phyloP scores from a whole-genome alignment of 2,888 invertebrate species.

The Tineola bisselliella region DNA sequence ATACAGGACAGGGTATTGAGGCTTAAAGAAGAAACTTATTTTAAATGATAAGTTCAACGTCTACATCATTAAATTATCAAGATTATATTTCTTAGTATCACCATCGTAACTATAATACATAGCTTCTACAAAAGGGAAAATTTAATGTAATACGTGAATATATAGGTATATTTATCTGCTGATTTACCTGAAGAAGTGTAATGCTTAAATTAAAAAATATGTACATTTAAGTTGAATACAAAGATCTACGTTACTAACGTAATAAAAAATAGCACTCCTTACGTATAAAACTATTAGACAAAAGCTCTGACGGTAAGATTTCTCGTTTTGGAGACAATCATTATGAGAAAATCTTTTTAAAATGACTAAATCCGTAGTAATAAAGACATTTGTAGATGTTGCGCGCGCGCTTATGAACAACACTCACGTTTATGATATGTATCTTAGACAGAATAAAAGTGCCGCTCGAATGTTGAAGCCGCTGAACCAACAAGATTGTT shows the following conservation, averaged over 20 bases:
- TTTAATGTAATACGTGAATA: too few species aligned
- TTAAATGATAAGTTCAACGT: background rate
- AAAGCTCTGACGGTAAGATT: conserved; percentile 58
- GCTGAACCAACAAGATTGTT: conserved; percentile 46
- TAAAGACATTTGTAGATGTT: conserved; percentile 67
- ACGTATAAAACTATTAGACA: conserved; percentile 48
- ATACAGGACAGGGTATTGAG: conserved; percentile 11
- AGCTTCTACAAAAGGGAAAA: too few species aligned
- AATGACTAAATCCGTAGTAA: conserved; percentile 36
- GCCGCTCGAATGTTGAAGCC: conserved; percentile 59
- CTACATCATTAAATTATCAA: background rate
- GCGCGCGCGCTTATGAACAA: conserved; percentile 58
- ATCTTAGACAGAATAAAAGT: conserved; percentile 64
- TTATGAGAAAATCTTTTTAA: conserved; percentile 63
- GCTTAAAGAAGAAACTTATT: background rate
- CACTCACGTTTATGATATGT: conserved; percentile 64
- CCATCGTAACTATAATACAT: too few species aligned
- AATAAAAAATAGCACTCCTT: conserved; percentile 7
- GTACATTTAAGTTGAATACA: background rate
- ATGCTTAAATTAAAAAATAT: background rate
- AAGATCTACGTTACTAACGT: background rate
- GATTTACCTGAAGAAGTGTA: too few species aligned
- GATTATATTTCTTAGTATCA: background rate
- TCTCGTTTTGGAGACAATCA: conserved; percentile 66
- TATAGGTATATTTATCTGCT: too few species aligned